Evolutionary conservation across 2,797 vertebrate species (phyloP).

Genomic region (Cynodonichthys magdalenae): DNA sequence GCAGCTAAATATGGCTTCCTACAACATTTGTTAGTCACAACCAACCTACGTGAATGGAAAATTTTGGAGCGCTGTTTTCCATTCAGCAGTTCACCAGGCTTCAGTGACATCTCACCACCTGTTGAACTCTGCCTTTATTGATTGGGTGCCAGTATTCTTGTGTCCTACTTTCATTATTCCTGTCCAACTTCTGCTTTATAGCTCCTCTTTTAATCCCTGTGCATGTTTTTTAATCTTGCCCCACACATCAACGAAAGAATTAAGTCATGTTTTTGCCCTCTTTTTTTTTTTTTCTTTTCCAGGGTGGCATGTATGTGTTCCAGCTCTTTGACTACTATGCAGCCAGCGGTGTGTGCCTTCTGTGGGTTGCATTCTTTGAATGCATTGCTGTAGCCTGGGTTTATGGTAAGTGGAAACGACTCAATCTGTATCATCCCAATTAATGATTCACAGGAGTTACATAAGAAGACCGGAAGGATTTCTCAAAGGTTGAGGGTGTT

Average conservation of each 20-base stretch:
- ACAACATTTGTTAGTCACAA: conserved; percentile 38
- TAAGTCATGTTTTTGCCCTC: conserved; percentile 36
- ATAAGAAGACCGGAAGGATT: conserved; percentile 36
- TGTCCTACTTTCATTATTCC: conserved; percentile 34
- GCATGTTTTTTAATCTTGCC: conserved; percentile 19
- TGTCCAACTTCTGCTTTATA: conserved; percentile 16
- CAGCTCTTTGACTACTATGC: conserved; percentile 99
- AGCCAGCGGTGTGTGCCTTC: conserved; percentile 99
- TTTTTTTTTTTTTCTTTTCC: conserved; percentile 30
- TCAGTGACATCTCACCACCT: conserved; percentile 72
- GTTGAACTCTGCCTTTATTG: conserved; percentile 71
- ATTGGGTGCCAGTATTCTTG: conserved; percentile 62
- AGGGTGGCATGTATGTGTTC: conserved; percentile 99
- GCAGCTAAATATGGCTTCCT: conserved; percentile 66
- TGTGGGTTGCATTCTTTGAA: conserved; percentile 99
- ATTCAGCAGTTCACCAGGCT: conserved; percentile 49
- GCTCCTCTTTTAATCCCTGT: conserved; percentile 31
- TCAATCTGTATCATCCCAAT: conserved; percentile 37
- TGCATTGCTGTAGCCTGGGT: conserved; percentile 99
- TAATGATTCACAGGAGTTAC: conserved; percentile 30
- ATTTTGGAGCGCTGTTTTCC: conserved; percentile 69
- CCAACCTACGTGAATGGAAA: conserved; percentile 61
- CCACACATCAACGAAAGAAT: conserved; percentile 44
- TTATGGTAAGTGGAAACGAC: conserved; percentile 90
- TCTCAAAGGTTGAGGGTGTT: conserved; percentile 54